A percentile compares a stretch with the other conserved stretches of the same genome.
Conservation (phyloP, 2,797 vertebrate genomes). For the Momotus momota region DNA sequence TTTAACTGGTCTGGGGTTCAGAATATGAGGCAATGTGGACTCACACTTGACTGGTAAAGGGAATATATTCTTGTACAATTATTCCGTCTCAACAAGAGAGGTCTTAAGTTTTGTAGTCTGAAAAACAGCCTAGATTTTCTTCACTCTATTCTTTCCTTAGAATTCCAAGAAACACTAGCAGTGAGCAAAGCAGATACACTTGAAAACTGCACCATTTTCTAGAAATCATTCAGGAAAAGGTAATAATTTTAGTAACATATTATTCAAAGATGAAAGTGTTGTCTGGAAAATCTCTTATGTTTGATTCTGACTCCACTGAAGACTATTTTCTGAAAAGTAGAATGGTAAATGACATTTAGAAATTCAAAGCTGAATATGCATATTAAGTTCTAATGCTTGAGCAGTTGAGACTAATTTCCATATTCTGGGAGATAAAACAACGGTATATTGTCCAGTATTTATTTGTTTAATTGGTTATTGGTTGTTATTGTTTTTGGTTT, state of each 20-base stretch:
- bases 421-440: neutral
- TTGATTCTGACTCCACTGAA: neutral
- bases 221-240: neutral
- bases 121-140: neutral
- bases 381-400: neutral
- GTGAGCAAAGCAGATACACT: neutral
- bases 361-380: neutral
- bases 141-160: neutral
- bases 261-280: neutral
- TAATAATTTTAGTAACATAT: neutral
- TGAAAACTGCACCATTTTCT: fast-evolving
- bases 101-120: neutral
- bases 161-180: neutral
- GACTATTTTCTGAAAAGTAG: neutral
- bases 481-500: neutral
- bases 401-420: neutral
- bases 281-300: neutral
- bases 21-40: neutral
- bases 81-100: neutral
- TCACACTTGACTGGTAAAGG: neutral
- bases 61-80: neutral
- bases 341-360: neutral
- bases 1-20: neutral
- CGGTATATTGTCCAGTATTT: neutral
- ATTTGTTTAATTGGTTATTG: neutral